Evolutionary conservation across 2,113 vertebrate genomes (phyloP).

Genomic region (Mormyrus iriodes): DNA sequence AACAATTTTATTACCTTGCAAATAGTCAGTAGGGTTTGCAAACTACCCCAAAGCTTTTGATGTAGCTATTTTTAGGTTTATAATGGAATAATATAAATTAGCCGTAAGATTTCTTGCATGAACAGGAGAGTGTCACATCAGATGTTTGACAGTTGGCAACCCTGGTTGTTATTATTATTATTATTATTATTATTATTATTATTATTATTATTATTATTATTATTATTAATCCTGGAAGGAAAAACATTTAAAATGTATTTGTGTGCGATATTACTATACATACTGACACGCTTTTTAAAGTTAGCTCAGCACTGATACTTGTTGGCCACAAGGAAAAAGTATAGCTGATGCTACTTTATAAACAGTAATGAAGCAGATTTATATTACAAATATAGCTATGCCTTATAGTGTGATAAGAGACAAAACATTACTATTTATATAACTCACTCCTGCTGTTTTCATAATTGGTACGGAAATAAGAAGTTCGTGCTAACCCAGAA

Average conservation of each 20-base stretch:
- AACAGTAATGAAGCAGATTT: not conserved
- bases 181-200: no score
- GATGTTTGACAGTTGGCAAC: no score
- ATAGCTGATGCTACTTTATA: not conserved
- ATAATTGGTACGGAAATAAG: not conserved
- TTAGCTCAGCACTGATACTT: not conserved
- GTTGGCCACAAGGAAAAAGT: not conserved
- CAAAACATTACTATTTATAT: not conserved
- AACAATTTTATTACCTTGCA: not conserved
- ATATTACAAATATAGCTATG: not conserved
- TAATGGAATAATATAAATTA: no score
- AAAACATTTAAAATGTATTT: not conserved
- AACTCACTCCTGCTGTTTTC: not conserved
- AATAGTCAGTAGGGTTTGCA: no score
- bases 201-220: not conserved
- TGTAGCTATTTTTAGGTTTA: no score
- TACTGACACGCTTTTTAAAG: not conserved
- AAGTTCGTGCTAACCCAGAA: not conserved
- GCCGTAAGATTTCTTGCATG: no score
- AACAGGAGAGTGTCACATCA: no score
- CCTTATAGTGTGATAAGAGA: not conserved
- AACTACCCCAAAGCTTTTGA: no score
- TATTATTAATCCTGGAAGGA: not conserved
- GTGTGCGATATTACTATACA: not conserved
- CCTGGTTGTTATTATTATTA: not conserved